Conservation (phyloP, 1,140 invertebrate species). For the Meteorus sp. region DNA sequence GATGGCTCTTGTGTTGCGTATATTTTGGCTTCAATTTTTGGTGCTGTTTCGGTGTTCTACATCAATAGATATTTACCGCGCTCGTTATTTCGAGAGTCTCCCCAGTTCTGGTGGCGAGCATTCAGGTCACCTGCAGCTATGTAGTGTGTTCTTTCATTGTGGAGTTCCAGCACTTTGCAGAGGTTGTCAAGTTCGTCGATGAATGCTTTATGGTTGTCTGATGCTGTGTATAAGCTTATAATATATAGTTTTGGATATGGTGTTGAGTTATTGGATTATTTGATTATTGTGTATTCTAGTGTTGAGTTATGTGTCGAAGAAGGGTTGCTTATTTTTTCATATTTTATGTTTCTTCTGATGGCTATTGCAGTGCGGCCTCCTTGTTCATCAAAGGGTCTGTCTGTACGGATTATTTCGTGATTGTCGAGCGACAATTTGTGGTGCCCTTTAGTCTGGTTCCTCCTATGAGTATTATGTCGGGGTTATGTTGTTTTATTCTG, state of each 20-base stretch:
- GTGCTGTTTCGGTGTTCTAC: too few relatives aligned
- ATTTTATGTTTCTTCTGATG: conserved; percentile 3
- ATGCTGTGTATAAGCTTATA: conserved; percentile 4
- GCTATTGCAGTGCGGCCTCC: conserved; percentile 20
- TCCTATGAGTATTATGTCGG: conserved; percentile 13
- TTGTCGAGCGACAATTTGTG: conserved; percentile 9
- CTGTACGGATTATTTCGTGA: conserved; percentile 9
- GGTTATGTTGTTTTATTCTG: neutral
- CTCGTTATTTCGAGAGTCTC: neutral
- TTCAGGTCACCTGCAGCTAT: conserved; percentile 19
- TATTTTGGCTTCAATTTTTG: too few relatives aligned
- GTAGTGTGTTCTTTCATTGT: neutral
- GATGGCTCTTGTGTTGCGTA: too few relatives aligned
- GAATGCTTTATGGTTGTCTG: neutral
- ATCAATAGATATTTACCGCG: too few relatives aligned
- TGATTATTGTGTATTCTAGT: conserved; percentile 42
- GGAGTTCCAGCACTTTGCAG: neutral
- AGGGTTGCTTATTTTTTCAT: neutral
- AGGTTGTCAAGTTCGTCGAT: conserved; percentile 4
- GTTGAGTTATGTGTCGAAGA: neutral
- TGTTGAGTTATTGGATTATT: conserved; percentile 19
- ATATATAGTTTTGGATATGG: conserved; percentile 6
- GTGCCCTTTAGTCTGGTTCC: conserved; percentile 20
- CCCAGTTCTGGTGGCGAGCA: neutral
- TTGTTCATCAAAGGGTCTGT: neutral